These are phyloP conservation scores for Pholis gunnellus DNA, from an alignment of 2,113 vertebrate genomes.

Conservation along the genomic window DNA sequence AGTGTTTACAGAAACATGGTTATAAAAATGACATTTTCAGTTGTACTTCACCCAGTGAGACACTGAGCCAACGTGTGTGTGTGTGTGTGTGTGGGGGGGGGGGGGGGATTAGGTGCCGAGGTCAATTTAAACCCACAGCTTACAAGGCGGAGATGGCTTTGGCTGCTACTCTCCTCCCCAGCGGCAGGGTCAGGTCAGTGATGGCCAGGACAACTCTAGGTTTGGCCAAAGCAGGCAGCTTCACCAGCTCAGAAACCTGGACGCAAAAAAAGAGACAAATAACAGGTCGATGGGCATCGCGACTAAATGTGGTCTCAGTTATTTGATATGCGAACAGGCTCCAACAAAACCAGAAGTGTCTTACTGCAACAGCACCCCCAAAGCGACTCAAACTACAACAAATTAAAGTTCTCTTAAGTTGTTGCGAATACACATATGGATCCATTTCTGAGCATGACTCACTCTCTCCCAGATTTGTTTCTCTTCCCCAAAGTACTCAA, in stretches of 20 bases:
- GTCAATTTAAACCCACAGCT: conserved; percentile 9
- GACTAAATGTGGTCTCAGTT: background rate
- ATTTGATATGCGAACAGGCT: background rate
- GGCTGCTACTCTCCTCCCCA: conserved; percentile 95
- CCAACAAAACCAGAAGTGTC: too few relatives aligned
- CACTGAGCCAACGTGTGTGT: background rate
- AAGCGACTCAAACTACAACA: background rate
- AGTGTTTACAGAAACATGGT: conserved; percentile 1
- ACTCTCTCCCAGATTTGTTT: background rate
- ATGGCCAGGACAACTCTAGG: conserved; percentile 94
- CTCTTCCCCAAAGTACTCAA: background rate
- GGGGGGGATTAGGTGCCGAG: background rate
- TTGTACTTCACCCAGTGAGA: background rate
- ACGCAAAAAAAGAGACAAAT: conserved; percentile 1
- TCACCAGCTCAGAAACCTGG: conserved; percentile 95
- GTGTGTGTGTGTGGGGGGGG: too few relatives aligned
- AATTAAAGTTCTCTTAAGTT: background rate
- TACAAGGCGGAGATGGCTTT: conserved; percentile 94
- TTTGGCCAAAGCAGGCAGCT: conserved; percentile 93
- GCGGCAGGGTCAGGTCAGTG: conserved; percentile 93
- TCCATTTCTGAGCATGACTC: background rate
- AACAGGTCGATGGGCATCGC: background rate
- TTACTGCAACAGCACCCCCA: background rate
- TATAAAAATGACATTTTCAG: background rate
- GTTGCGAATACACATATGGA: background rate